Conservation (phyloP, 2,888 invertebrate species). For the Leucophenga montana region DNA sequence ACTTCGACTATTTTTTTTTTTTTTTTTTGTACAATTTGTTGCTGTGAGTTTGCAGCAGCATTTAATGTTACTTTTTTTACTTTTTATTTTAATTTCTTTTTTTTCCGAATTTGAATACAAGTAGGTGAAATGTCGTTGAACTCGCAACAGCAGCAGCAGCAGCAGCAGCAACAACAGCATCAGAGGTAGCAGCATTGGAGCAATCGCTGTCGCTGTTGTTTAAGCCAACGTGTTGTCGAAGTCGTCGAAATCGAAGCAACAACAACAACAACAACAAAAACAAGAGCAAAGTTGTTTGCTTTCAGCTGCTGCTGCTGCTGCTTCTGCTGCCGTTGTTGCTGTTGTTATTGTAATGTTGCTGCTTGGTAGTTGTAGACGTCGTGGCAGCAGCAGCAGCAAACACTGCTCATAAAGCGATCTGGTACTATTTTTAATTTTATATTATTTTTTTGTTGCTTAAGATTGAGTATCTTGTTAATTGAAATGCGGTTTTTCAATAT, state of each 20-base stretch:
- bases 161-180: conserved; percentile 21
- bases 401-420: conserved; percentile 15
- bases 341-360: conserved; percentile 22
- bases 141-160: conserved; percentile 40
- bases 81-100: conserved; percentile 15
- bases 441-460: neutral
- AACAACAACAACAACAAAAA: conserved; percentile 5
- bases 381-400: conserved; percentile 29
- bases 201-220: conserved; percentile 7
- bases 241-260: neutral
- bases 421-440: neutral
- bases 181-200: conserved; percentile 25
- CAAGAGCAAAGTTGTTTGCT: conserved; percentile 2
- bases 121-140: conserved; percentile 61
- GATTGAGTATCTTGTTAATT: too few species aligned
- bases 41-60: conserved; percentile 1
- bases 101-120: conserved; percentile 52
- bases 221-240: neutral
- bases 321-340: conserved; percentile 27
- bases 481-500: too few species aligned
- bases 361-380: conserved; percentile 25
- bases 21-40: conserved; percentile 2
- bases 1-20: neutral
- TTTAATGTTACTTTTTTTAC: conserved; percentile 27
- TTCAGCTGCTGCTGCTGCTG: conserved; percentile 28